Conservation (phyloP, 2,113 vertebrate genomes). For the Calidris pygmaea region DNA sequence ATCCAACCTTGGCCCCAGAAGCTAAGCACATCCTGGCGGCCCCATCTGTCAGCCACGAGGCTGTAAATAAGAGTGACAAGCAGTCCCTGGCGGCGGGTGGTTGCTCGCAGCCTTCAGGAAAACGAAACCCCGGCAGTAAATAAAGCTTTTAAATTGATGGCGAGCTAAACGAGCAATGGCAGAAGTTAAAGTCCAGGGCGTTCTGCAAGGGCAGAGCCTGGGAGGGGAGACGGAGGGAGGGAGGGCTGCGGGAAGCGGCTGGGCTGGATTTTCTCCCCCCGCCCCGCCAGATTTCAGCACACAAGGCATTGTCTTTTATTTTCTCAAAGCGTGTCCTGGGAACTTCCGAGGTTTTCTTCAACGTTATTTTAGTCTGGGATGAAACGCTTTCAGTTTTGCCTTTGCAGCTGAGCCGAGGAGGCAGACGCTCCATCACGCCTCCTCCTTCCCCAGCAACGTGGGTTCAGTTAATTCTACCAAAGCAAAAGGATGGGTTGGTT, state of each 20-base stretch:
- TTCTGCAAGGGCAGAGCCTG: neutral
- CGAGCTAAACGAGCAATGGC: neutral
- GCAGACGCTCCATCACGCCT: rapidly evolving
- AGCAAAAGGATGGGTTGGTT: neutral
- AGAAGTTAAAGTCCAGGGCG: neutral
- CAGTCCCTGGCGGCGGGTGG: rapidly evolving
- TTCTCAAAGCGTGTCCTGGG: neutral
- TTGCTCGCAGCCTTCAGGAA: neutral
- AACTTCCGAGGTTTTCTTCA: neutral
- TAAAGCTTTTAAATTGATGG: neutral
- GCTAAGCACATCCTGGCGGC: neutral
- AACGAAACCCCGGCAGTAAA: neutral
- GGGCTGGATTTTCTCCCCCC: neutral
- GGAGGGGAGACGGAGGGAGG: neutral
- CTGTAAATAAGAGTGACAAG: neutral
- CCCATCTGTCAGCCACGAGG: neutral
- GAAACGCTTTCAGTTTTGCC: neutral
- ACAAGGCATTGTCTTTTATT: neutral
- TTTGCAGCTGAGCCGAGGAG: neutral
- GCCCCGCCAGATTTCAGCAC: neutral
- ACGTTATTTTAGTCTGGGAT: neutral
- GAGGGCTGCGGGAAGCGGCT: neutral
- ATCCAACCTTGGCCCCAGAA: neutral
- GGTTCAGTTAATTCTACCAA: neutral
- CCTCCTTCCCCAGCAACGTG: neutral